phyloP scores from a whole-genome alignment of 1,140 invertebrate species.

The Drosophila elegans region DNA sequence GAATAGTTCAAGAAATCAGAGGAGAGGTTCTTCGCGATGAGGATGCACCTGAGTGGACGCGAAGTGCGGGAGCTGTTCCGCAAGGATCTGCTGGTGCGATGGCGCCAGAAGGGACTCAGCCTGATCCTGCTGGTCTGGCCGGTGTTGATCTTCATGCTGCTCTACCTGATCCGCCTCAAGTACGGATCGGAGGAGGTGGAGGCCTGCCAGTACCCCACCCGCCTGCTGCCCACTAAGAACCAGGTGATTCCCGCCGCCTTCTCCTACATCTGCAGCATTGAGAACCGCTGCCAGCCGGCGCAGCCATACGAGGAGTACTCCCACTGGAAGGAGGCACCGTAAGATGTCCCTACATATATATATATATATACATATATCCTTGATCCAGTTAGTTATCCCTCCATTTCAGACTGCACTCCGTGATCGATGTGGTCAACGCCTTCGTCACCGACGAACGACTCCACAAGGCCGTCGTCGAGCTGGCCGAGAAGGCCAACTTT shows the following conservation, averaged over 20 bases:
- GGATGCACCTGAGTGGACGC: conserved; percentile 57
- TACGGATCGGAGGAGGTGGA: conserved; percentile 66
- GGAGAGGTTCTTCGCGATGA: conserved; percentile 10
- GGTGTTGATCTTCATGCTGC: conserved; percentile 70
- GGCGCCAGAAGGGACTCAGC: conserved; percentile 77
- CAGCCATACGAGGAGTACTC: conserved; percentile 87
- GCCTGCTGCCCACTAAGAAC: conserved; percentile 87
- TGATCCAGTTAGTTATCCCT: neutral
- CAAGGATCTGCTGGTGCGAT: conserved; percentile 78
- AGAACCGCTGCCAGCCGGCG: conserved; percentile 87
- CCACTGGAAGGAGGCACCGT: conserved; percentile 87
- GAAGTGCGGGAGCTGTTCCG: conserved; percentile 78
- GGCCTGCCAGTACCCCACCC: conserved; percentile 87
- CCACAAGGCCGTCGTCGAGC: conserved; percentile 85
- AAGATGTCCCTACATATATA: conserved; percentile 62
- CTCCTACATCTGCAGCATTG: conserved; percentile 88
- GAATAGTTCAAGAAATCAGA: conserved; percentile 5
- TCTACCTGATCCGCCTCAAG: conserved; percentile 78
- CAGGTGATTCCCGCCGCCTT: conserved; percentile 88
- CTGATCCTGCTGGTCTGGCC: conserved; percentile 71
- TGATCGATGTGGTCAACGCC: conserved; percentile 85
- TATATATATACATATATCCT: too few relatives aligned
- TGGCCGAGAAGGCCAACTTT: conserved; percentile 87
- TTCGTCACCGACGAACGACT: conserved; percentile 85
- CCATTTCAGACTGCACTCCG: conserved; percentile 81